phyloP scores from a whole-genome alignment of 1,140 invertebrate species.

The Melitaea cinxia region DNA sequence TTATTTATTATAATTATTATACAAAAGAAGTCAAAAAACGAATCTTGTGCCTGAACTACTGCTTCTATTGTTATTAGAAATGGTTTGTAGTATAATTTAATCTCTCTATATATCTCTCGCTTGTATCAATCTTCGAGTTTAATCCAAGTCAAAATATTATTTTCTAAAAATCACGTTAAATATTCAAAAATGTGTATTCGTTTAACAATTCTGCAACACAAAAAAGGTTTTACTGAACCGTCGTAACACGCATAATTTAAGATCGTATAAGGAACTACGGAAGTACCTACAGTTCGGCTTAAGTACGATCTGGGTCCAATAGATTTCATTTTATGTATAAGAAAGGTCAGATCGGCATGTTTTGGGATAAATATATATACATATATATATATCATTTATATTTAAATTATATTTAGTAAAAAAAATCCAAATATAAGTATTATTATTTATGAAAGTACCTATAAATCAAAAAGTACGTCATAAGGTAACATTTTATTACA shows the following conservation, averaged over 20 bases:
- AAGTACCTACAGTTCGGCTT: neutral
- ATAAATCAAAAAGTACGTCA: too few species aligned
- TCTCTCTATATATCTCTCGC: too few species aligned
- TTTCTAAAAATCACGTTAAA: neutral
- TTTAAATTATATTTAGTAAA: neutral
- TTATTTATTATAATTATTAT: too few species aligned
- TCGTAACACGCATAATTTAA: constrained; percentile 6
- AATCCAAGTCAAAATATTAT: too few species aligned
- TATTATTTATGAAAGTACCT: too few species aligned
- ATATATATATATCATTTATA: neutral
- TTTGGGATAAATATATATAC: constrained; percentile 8
- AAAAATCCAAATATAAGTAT: neutral
- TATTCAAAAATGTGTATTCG: neutral
- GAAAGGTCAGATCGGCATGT: constrained; percentile 7
- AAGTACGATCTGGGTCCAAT: constrained; percentile 16
- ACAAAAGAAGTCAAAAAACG: too few species aligned
- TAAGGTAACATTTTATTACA: too few species aligned
- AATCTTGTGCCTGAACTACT: too few species aligned
- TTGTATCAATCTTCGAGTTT: too few species aligned
- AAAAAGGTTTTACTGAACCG: neutral
- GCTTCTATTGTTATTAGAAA: too few species aligned
- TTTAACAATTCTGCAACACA: neutral
- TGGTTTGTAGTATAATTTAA: too few species aligned
- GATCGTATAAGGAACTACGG: neutral
- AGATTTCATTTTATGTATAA: constrained; percentile 13